These are phyloP conservation scores for Tolmerus cingulatus DNA, from an alignment of 2,888 invertebrate species.

Conservation along the genomic window DNA sequence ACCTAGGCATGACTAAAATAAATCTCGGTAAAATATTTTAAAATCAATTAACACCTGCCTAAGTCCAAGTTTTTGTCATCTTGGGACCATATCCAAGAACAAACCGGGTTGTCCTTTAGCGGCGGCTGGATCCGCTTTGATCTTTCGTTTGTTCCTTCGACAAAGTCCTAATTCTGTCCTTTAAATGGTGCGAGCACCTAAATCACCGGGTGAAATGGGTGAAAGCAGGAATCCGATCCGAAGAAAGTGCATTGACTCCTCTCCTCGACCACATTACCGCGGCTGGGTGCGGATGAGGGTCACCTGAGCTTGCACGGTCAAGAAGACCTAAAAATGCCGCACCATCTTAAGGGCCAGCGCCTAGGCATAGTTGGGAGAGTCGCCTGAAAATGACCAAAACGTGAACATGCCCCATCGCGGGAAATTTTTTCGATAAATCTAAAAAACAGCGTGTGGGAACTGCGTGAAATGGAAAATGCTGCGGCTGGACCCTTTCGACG, in stretches of 20 bases:
- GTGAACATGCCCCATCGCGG: neutral
- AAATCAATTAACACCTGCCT: constrained; percentile 13
- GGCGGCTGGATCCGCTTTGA: constrained; percentile 11
- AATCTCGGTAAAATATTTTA: neutral
- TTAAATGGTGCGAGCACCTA: neutral
- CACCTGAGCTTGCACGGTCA: neutral
- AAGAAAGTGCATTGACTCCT: constrained; percentile 27
- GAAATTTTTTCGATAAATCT: constrained; percentile 24
- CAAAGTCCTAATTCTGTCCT: constrained; percentile 32
- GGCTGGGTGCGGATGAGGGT: neutral
- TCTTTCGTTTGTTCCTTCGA: neutral
- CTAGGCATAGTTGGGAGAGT: neutral
- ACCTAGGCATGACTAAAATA: neutral
- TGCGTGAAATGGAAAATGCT: neutral
- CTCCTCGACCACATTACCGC: neutral
- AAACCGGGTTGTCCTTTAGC: neutral
- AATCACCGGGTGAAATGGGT: constrained; percentile 25
- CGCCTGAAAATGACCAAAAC: constrained; percentile 23
- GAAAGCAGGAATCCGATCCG: constrained; percentile 24
- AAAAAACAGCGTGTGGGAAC: constrained; percentile 35
- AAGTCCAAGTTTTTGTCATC: neutral
- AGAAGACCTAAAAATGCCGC: neutral
- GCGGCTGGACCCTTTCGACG: neutral
- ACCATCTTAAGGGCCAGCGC: neutral
- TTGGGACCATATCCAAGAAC: neutral